Base-by-base conservation (phyloP, 2,113 vertebrate genomes). In the Apaloderma vittatum region DNA sequence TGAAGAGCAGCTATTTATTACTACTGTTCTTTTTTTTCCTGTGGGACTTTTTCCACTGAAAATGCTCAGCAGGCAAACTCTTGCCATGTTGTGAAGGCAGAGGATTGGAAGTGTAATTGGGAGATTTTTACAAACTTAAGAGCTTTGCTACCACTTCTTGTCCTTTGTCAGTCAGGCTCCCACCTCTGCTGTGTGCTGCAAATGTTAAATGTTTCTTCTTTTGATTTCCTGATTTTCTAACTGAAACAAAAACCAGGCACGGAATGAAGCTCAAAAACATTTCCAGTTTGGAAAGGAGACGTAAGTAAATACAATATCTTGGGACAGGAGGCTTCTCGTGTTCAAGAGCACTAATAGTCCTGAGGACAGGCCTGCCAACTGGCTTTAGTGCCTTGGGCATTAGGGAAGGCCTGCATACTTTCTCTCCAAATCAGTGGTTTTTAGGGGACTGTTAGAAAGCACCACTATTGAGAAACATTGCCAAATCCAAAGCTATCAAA, bases 401-500 rank as follows among this genome's bases (percentile, higher is more conserved):
- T 62, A 90, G 86, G 78, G 71, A 51, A 93, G 90, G 49, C 54
- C 68, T 96, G 52, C 0, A 2, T 62, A 73, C 23, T 55, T 89
- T 96, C 85, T 62, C 37, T 93, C 61, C 84, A 91, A 89, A 96
- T 77, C 58, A 76, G 45, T 79, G 92, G 45, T 9, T 83, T 96
- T 97, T 77, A 86, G 86, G 80, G 68, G 43, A 48, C 75, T 84
- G 29, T 52, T 91, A 79, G 74, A 95, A 94, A 94, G 63, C 77
- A 82, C 43, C 78, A 70, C 61, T 86, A 30, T 26, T 49, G 12
- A 82, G 75, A 94, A 94, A 45, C 0, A 0, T 58, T 88, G 51
- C 30, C 89, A 96, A 80, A 79, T 90, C 12, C 57, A 67, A 92
- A 94, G 34, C 71, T 68, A 88, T 94, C 82, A 94, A 92, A 78